Evolutionary conservation across 2,113 vertebrate genomes (phyloP), one percentile per base, ranked within the genome.

Genomic region (Ciconia stormi): DNA sequence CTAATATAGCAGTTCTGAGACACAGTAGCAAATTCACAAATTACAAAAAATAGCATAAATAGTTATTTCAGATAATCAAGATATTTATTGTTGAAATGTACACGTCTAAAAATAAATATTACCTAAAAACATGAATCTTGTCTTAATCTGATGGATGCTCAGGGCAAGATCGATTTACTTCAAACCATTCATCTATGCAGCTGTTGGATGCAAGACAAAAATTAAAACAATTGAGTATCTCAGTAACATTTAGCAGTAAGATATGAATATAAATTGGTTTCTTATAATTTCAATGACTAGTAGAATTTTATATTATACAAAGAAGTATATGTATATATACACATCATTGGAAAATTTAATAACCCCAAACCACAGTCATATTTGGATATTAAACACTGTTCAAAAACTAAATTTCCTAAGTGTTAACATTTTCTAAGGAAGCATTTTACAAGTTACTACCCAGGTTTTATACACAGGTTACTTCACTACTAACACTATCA

Each of bases 131-230:
- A 97, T 93, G 97, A 97, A 95, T 93, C 90, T 90, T 95, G 96
- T 95, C 97, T 99, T 99, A 99, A 97, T 99, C 99, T 92, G 99
- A 99, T 73, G 99, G 99, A 97, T 99, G 99, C 94, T 99, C 99
- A 71, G 99, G 99, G 97, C 99, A 99, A 72, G 99, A 99, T 97
- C 99, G 98, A 97, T 99, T 99, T 97, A 99, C 99, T 98, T 99
- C 99, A 97, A 99, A 99, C 99, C 99, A 99, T 96, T 99, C 98
- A 73, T 99, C 99, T 97, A 99, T 99, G 97, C 99, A 99, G 91
- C 99, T 99, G 94, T 95, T 72, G 96, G 71, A 97, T 42, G 29
- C 82, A 94, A 98, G 91, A 49, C 66, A 93, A 92, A 94, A 90
- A 78, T 22, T 10, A 97, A 84, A 92, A 95, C 56, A 94, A 78